Conservation (phyloP, 1,140 invertebrate species). For the Cotesia vestalis region DNA sequence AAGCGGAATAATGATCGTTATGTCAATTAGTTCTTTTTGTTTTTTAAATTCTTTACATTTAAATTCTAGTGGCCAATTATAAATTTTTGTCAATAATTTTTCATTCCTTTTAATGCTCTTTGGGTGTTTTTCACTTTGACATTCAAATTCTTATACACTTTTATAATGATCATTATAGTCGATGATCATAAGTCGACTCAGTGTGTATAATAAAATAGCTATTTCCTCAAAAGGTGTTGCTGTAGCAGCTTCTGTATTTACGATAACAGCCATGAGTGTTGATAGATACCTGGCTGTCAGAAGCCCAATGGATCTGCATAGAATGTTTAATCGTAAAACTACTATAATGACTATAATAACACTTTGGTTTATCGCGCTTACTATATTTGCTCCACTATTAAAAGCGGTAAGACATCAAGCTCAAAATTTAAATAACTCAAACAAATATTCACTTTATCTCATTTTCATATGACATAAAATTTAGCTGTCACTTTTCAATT, state of each 20-base stretch:
- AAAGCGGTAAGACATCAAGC: slow-evolving; percentile 59
- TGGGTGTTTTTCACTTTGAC: not conserved
- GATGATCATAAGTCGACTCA: too few relatives aligned
- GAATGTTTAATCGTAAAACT: slow-evolving; percentile 73
- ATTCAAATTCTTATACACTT: not conserved
- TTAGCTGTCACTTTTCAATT: too few relatives aligned
- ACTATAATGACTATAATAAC: slow-evolving; percentile 71
- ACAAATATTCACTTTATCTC: too few relatives aligned
- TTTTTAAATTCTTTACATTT: not conserved
- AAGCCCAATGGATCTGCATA: slow-evolving; percentile 74
- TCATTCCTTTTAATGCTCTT: not conserved
- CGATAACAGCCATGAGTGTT: slow-evolving; percentile 80
- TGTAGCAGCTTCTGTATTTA: slow-evolving; percentile 80
- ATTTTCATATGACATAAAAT: too few relatives aligned
- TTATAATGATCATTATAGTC: not conserved
- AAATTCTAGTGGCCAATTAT: not conserved
- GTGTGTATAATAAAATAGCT: too few relatives aligned
- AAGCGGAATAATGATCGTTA: slow-evolving; percentile 15
- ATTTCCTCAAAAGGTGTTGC: slow-evolving; percentile 71
- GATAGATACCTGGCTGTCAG: slow-evolving; percentile 80
- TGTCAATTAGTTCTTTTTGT: not conserved
- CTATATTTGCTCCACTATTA: slow-evolving; percentile 74
- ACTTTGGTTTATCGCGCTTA: slow-evolving; percentile 73
- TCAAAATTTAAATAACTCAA: not conserved
- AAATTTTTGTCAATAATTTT: not conserved